These are phyloP conservation scores for Dendrocincla tyrannina DNA, from an alignment of 2,797 vertebrate genomes.

Conservation along the genomic window DNA sequence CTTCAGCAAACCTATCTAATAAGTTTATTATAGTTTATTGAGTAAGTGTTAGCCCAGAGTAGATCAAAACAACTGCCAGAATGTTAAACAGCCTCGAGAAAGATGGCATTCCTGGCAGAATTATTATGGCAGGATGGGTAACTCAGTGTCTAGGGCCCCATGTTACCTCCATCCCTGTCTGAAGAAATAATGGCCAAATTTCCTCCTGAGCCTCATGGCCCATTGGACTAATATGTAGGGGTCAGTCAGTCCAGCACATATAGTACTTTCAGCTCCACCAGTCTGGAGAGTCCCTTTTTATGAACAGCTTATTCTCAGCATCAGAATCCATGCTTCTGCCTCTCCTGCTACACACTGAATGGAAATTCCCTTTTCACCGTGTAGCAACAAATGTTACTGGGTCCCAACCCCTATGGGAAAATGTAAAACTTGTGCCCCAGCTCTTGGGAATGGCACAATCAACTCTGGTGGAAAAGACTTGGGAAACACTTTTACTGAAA, in stretches of 20 bases:
- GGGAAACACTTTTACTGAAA: neutral
- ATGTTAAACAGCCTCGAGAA: constrained; percentile 46
- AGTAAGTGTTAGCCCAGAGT: constrained; percentile 36
- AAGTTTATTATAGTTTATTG: constrained; percentile 66
- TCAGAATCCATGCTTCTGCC: neutral
- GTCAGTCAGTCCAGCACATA: neutral
- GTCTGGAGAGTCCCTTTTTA: neutral
- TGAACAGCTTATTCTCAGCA: neutral
- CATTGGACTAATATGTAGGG: neutral
- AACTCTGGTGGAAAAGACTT: neutral
- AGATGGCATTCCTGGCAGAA: constrained; percentile 33
- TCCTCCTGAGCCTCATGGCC: constrained; percentile 19
- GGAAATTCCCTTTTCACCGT: neutral
- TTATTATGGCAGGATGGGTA: constrained; percentile 35
- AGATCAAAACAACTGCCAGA: neutral
- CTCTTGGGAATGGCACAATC: neutral
- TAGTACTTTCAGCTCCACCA: neutral
- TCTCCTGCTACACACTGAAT: neutral
- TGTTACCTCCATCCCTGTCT: constrained; percentile 37
- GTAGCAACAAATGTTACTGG: neutral
- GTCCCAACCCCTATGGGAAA: neutral
- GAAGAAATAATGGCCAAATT: constrained; percentile 54
- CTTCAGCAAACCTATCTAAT: constrained; percentile 56
- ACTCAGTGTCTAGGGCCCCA: neutral
- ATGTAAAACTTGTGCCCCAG: neutral